These are phyloP conservation scores for Helicoverpa zea DNA, from an alignment of 1,140 invertebrate species.

Conservation along the genomic window DNA sequence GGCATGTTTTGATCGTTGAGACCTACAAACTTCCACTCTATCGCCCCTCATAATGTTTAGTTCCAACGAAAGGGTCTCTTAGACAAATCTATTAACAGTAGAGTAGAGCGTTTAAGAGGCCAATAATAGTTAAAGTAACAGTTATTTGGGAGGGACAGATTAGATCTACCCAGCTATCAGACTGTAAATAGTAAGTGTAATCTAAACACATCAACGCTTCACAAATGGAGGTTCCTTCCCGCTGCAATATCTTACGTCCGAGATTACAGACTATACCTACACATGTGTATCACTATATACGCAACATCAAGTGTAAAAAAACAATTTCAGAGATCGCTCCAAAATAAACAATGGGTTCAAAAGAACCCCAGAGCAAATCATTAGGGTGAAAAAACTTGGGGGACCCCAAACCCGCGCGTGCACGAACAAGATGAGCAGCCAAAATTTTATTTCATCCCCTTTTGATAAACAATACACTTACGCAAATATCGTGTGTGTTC, in stretches of 20 bases:
- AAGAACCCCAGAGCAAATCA: conserved; percentile 59
- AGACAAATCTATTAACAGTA: background rate
- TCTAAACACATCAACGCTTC: conserved; percentile 11
- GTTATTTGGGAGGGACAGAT: conserved; percentile 26
- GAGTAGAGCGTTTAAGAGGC: conserved; percentile 16
- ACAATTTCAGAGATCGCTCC: conserved; percentile 55
- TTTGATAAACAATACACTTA: conserved; percentile 59
- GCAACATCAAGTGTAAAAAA: conserved; percentile 49
- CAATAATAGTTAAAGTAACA: conserved; percentile 29
- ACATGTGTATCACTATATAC: conserved; percentile 20
- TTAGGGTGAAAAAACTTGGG: conserved; percentile 62
- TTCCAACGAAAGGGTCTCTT: background rate
- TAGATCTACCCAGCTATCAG: conserved; percentile 29
- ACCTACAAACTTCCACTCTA: background rate
- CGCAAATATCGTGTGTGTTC: conserved; percentile 45
- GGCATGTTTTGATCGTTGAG: no score
- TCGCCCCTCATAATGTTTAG: background rate
- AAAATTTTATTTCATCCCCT: conserved; percentile 59
- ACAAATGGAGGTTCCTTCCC: no score
- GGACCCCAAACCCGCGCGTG: conserved; percentile 48
- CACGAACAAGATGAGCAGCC: conserved; percentile 59
- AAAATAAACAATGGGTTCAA: conserved; percentile 63
- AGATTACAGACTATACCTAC: background rate
- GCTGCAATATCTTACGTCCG: background rate
- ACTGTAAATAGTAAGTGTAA: conserved; percentile 9